Percentiles rank a stretch among this genome's conserved stretches.
These are phyloP conservation scores for Enteromius radiatus DNA, from an alignment of 2,797 vertebrate genomes.

Conservation along the genomic window DNA sequence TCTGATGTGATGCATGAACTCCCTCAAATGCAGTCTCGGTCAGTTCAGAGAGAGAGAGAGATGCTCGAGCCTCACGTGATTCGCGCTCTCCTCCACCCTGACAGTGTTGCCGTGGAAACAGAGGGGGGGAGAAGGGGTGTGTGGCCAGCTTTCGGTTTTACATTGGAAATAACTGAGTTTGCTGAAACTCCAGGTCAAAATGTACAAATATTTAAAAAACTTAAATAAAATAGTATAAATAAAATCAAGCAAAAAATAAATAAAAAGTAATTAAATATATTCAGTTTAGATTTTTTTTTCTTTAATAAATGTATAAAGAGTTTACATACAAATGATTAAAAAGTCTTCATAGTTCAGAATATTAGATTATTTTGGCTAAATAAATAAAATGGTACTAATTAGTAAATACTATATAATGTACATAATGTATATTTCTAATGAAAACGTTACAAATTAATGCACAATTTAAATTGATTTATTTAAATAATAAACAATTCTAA, in stretches of 20 bases:
- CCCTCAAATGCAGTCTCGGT: slow-evolving; percentile 54
- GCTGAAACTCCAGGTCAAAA: slow-evolving; percentile 53
- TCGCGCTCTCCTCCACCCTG: slow-evolving; percentile 80
- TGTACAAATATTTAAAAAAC: too few relatives aligned
- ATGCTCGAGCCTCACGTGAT: slow-evolving; percentile 79
- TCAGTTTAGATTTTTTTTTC: too few relatives aligned
- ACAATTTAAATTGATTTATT: background rate
- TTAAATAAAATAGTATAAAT: background rate
- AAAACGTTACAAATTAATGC: background rate
- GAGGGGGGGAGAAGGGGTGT: slow-evolving; percentile 56
- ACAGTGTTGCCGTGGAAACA: slow-evolving; percentile 81
- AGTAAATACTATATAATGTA: background rate
- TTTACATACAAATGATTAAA: background rate
- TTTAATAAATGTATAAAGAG: too few relatives aligned
- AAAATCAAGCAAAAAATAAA: background rate
- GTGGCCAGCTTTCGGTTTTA: slow-evolving; percentile 62
- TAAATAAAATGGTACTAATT: background rate
- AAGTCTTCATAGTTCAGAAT: slow-evolving; percentile 34
- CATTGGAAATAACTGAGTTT: slow-evolving; percentile 60
- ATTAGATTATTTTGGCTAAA: background rate
- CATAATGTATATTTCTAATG: background rate
- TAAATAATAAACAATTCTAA: background rate
- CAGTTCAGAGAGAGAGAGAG: slow-evolving; percentile 64
- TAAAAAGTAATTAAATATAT: too few relatives aligned
- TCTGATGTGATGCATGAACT: slow-evolving; percentile 62